Base-by-base conservation (phyloP, 1,140 invertebrate species). In the Drosophila punjabiensis region DNA sequence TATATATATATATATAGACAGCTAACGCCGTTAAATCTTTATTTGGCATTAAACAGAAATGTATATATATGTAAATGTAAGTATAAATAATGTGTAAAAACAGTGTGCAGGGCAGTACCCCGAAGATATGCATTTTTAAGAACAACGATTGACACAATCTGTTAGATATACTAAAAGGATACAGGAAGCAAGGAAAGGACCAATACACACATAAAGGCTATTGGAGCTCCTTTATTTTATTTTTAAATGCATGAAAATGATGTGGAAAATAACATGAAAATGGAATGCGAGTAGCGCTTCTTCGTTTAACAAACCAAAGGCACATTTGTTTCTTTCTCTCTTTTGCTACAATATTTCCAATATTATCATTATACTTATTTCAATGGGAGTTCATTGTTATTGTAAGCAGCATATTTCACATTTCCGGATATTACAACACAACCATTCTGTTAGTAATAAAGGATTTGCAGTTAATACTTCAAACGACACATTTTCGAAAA, bases 141-240 rank as follows among this genome's bases (percentile, higher is more conserved):
- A 37, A 37, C 53, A 56, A 56, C 53, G 53, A 56, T 56, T 56
- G 53, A 37, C 53, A 56, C 53, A 56, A 56, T 56, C 53, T 37
- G 33, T 37, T 56, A 37, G 14, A 37, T 3, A 35, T 55, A 11
- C 11, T 53, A 37, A 53, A 53, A 16, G 4, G 14, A 37, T 16
- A 14, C 16, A 16, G 0, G 8, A 56, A 55, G 24, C 48, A 24
- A 53, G 50, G 28, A 33, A 35, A 20, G 52, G 50, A 52, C 28
- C 16, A 52, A 52, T 52, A 30, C n/a, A n/a, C 13, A 32, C 10
- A 53, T 16, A 16, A 8, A 48, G 14, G 14, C 3, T 28, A 50
- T 30, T 50, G 28, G 50, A 52, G n/a, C 10, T 56, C 9, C 53
- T 55, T 33, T 33, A 33, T 5, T 55, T 33, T 33, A 33, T 5